A percentile compares a stretch with the other conserved stretches of the same genome.
phyloP scores from a whole-genome alignment of 2,888 invertebrate species.

The Apotomis capreana region DNA sequence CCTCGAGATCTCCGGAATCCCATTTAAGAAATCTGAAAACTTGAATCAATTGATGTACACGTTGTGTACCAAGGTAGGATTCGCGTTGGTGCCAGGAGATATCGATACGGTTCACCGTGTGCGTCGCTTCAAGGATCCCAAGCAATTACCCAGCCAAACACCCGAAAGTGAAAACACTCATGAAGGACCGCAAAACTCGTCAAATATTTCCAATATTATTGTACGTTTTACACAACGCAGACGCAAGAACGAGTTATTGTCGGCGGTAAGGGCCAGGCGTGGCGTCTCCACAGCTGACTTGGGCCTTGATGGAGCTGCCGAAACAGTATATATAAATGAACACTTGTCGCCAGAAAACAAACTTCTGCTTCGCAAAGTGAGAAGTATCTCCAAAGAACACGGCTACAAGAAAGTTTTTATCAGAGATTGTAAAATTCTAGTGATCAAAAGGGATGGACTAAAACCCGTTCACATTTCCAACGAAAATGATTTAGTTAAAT shows the following conservation, averaged over 20 bases:
- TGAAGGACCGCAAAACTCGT: background rate
- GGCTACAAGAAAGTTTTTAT: constrained; percentile 12
- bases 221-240: constrained; percentile 14
- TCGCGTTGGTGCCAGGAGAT: constrained; percentile 20
- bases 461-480: constrained; percentile 5
- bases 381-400: background rate
- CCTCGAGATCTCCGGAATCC: constrained; percentile 36
- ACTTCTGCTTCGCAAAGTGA: constrained; percentile 15
- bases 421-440: constrained; percentile 13
- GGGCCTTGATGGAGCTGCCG: constrained; percentile 13
- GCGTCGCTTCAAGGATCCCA: constrained; percentile 1
- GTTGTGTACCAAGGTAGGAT: constrained; percentile 22
- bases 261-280: constrained; percentile 17
- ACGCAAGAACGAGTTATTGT: constrained; percentile 15
- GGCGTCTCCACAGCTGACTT: constrained; percentile 19
- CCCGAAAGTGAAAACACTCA: background rate
- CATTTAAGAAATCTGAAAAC: constrained; percentile 36
- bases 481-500: constrained; percentile 1
- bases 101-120: constrained; percentile 40
- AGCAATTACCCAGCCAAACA: background rate
- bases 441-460: constrained; percentile 9
- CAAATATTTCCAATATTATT: constrained; percentile 11
- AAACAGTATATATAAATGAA: constrained; percentile 1
- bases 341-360: constrained; percentile 19
- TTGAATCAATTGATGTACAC: constrained; percentile 26